Conservation (phyloP, 2,888 invertebrate species). For the Andrena trimmerana region DNA sequence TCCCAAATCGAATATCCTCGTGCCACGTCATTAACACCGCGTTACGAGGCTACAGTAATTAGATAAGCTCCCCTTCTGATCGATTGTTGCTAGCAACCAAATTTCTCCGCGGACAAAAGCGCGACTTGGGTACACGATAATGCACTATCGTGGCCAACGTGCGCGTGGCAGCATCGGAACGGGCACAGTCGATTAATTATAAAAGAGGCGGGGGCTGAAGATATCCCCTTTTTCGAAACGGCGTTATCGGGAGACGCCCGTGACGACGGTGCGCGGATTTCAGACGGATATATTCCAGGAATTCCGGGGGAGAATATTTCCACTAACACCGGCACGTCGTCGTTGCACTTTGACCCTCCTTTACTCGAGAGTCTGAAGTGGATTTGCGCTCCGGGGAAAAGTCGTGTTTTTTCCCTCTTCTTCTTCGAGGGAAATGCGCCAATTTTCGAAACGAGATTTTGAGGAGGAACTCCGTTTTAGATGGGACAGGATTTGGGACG, state of each 20-base stretch:
- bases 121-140: constrained; percentile 58
- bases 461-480: constrained; percentile 25
- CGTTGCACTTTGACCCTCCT: constrained; percentile 36
- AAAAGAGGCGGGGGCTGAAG: constrained; percentile 16
- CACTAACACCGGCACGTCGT: constrained; percentile 25
- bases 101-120: constrained; percentile 59
- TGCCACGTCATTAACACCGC: constrained; percentile 59
- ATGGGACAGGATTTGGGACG: constrained; percentile 24
- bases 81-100: constrained; percentile 63
- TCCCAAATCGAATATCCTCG: constrained; percentile 59
- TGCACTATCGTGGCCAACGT: constrained; percentile 50
- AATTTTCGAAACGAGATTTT: constrained; percentile 49
- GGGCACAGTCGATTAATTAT: constrained; percentile 50
- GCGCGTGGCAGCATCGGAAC: neutral
- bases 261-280: neutral
- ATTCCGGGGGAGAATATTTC: constrained; percentile 29
- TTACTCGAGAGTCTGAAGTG: constrained; percentile 17
- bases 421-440: constrained; percentile 23
- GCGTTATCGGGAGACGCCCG: neutral
- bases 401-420: neutral
- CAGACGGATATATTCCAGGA: constrained; percentile 5
- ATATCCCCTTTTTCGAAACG: neutral
- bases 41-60: constrained; percentile 57
- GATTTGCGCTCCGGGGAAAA: constrained; percentile 22
- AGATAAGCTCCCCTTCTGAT: constrained; percentile 50